Evolutionary conservation across 2,888 invertebrate genomes (phyloP).

Genomic region (Caenorhabditis doughertyi): DNA sequence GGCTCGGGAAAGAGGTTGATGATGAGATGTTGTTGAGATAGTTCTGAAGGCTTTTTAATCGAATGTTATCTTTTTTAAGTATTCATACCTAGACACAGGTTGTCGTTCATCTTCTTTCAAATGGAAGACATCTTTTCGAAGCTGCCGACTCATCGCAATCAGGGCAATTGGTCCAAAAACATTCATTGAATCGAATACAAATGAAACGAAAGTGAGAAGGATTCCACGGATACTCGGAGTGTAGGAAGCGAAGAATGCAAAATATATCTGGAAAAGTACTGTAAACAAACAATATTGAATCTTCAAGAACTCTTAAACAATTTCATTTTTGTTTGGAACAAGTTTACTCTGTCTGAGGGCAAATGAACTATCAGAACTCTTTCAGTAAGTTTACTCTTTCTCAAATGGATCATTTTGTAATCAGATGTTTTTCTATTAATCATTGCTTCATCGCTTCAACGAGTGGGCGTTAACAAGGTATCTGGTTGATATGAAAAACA

Average conservation of each 20-base stretch:
- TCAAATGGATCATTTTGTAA: too few species aligned
- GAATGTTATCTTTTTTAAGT: not conserved
- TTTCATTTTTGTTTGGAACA: too few species aligned
- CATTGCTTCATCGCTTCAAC: too few species aligned
- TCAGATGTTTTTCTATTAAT: too few species aligned
- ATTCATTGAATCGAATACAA: conserved; percentile 39
- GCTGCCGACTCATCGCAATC: conserved; percentile 40
- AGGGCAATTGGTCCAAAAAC: conserved; percentile 28
- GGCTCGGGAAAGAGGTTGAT: not conserved
- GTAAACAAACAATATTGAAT: too few species aligned
- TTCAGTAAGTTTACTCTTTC: too few species aligned
- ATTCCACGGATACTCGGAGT: conserved; percentile 23
- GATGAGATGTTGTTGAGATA: conserved; percentile 25
- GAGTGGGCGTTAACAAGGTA: too few species aligned
- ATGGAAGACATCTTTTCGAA: conserved; percentile 36
- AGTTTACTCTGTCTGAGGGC: too few species aligned
- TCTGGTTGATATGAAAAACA: too few species aligned
- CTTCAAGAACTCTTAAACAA: too few species aligned
- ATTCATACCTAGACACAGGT: conserved; percentile 2
- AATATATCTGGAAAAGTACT: conserved; percentile 45
- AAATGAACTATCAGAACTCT: too few species aligned
- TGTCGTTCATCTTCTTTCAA: conserved; percentile 1
- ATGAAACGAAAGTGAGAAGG: conserved; percentile 16
- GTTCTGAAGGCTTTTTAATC: conserved; percentile 11
- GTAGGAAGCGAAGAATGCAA: conserved; percentile 33